phyloP scores from a whole-genome alignment of 2,113 vertebrate genomes.

The Fukomys damarensis region DNA sequence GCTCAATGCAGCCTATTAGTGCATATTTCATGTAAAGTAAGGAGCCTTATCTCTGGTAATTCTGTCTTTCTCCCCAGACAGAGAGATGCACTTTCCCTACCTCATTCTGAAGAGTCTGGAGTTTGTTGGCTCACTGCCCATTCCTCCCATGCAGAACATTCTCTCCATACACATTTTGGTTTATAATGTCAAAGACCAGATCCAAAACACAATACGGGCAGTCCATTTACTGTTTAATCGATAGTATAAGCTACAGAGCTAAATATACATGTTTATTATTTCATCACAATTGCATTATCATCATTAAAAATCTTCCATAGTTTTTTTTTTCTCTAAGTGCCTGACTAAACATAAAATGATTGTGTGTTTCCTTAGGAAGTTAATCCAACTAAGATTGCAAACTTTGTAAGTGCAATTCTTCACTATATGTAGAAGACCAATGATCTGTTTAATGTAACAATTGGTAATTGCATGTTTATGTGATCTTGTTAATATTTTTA shows the following conservation, averaged over 20 bases:
- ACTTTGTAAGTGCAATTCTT: not conserved
- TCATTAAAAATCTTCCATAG: slow-evolving; percentile 15
- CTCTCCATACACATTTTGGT: not conserved
- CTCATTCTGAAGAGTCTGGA: slow-evolving; percentile 33
- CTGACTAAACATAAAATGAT: slow-evolving; percentile 21
- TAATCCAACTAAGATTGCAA: slow-evolving; percentile 33
- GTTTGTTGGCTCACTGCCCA: slow-evolving; percentile 34
- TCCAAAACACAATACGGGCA: slow-evolving; percentile 25
- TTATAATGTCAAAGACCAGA: slow-evolving; percentile 29
- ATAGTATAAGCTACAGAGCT: slow-evolving; percentile 53
- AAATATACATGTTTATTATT: slow-evolving; percentile 65
- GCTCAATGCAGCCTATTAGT: slow-evolving; percentile 66
- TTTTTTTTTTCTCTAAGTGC: slow-evolving; percentile 12
- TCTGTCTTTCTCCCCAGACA: slow-evolving; percentile 32
- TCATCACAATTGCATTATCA: slow-evolving; percentile 52
- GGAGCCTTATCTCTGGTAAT: slow-evolving; percentile 29
- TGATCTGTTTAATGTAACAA: not conserved
- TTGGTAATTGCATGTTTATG: not conserved
- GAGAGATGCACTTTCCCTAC: not conserved
- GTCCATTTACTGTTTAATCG: slow-evolving; percentile 61
- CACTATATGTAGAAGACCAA: not conserved
- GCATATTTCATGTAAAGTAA: slow-evolving; percentile 68
- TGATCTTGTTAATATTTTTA: slow-evolving; percentile 1
- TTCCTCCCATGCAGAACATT: not conserved
- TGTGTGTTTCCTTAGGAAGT: slow-evolving; percentile 12